Evolutionary conservation across 2,113 vertebrate genomes (phyloP).

Genomic region (Ctenomys sociabilis): DNA sequence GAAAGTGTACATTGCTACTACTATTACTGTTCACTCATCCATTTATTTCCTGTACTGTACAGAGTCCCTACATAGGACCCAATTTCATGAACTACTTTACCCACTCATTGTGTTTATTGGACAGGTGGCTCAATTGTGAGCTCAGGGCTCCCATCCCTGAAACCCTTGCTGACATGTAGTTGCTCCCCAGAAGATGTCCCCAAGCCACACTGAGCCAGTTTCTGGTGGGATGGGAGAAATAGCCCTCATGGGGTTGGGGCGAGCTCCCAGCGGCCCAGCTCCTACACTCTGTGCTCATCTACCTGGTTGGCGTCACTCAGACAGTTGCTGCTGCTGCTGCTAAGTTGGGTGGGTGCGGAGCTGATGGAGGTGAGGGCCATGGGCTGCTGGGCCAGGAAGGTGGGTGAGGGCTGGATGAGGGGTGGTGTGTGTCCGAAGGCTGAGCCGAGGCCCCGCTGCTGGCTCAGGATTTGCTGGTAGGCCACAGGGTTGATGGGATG

Average conservation of each 20-base stretch:
- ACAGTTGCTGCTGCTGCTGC: slow-evolving; percentile 82
- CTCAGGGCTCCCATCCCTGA: not conserved
- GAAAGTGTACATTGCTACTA: accelerated
- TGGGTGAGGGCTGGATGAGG: slow-evolving; percentile 92
- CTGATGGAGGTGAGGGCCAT: slow-evolving; percentile 88
- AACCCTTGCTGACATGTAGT: accelerated
- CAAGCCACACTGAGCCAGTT: not conserved
- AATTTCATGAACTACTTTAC: not conserved
- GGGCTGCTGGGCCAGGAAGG: slow-evolving; percentile 91
- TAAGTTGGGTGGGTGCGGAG: slow-evolving; percentile 85
- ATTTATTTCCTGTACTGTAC: too few species aligned
- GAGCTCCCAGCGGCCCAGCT: accelerated
- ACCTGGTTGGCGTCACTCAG: slow-evolving; percentile 91
- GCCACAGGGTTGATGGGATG: slow-evolving; percentile 96
- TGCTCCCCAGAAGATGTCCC: not conserved
- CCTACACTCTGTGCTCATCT: slow-evolving; percentile 48
- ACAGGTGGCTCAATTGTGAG: not conserved
- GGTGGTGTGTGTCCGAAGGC: slow-evolving; percentile 96
- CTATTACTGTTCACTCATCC: too few species aligned
- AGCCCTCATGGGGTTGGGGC: accelerated
- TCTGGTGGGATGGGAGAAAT: accelerated
- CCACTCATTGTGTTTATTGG: not conserved
- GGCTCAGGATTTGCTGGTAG: slow-evolving; percentile 96
- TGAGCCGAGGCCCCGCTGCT: slow-evolving; percentile 93
- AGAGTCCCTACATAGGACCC: too few species aligned